Evolutionary conservation across 2,888 invertebrate genomes (phyloP), one percentile per base, ranked within the genome.

Genomic region (Uloborus plumipes): DNA sequence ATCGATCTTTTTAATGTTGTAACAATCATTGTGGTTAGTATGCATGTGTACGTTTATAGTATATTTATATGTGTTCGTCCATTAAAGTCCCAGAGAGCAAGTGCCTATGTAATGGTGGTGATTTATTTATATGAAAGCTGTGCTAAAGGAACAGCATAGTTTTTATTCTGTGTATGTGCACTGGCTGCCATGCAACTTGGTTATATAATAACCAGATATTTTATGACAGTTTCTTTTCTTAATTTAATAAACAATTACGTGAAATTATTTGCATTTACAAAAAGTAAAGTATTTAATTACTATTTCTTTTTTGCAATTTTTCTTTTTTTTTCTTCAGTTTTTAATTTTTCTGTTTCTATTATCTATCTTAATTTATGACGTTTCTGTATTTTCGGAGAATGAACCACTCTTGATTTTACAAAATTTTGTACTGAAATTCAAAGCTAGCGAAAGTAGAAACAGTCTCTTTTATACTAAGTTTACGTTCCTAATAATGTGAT

Each of bases 401-500:
- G 39, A 7, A 39, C 3, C 39, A 7, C 11, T 39, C 39, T 39
- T 39, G 39, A 11, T 39, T 39, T 39, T 39, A 7, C 39, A 9
- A 59, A 59, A 59, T 6, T 59, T n/a, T 22, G 1, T 39, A 9
- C 39, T 15, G 51, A 66, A 50, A 16, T 51, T 66, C 66, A 20
- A 50, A 51, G 22, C 9, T 16, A 18, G 9, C 15, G 6, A 66
- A n/a, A 22, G 31, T 74, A 70, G 65, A 65, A 74, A 26, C 80
- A 81, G 80, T 74, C 74, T 74, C 80, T 49, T 73, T 62, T 58
- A 70, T 61, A 81, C 80, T 74, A 72, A 51, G 59, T 74, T 79
- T 70, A 74, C 80, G 80, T 81, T 81, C 80, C 80, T 81, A 81
- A 74, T 65, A 75, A 74, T 81, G 80, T 81, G 80, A 81, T 81